Conservation (phyloP, 2,888 invertebrate species). For the Yponomeuta evonymella region DNA sequence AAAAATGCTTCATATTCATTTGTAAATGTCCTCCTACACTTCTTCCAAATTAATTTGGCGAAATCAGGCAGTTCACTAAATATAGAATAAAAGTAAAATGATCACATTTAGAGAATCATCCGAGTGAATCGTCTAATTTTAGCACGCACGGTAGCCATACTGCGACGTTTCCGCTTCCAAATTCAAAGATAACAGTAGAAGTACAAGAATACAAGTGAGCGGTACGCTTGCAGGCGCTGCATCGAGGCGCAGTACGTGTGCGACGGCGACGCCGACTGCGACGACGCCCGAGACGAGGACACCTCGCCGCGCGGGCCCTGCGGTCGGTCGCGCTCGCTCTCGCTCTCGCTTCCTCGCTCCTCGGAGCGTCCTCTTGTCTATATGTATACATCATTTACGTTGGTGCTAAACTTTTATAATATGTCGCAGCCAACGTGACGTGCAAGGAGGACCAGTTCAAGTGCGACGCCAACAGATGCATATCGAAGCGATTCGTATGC, state of each 20-base stretch:
- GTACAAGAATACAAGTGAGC: neutral
- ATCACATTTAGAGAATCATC: too few species aligned
- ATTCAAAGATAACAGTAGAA: neutral
- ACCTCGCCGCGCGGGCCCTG: slow-evolving; percentile 77
- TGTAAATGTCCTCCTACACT: too few species aligned
- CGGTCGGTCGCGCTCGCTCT: slow-evolving; percentile 44
- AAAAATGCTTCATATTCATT: too few species aligned
- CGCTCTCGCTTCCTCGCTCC: neutral
- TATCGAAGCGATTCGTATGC: slow-evolving; percentile 79
- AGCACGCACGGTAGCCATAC: too few species aligned
- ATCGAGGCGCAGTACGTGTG: slow-evolving; percentile 82
- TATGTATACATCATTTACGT: too few species aligned
- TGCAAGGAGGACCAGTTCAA: slow-evolving; percentile 70
- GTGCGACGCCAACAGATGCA: slow-evolving; percentile 80
- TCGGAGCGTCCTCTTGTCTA: too few species aligned
- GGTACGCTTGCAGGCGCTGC: slow-evolving; percentile 71
- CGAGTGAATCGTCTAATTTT: too few species aligned
- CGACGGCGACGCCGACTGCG: slow-evolving; percentile 85
- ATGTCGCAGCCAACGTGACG: slow-evolving; percentile 57
- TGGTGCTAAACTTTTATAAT: neutral
- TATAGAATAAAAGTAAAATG: too few species aligned
- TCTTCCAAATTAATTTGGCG: too few species aligned
- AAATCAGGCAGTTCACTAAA: too few species aligned
- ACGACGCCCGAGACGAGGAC: slow-evolving; percentile 85
- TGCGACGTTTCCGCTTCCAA: too few species aligned